A percentile compares a stretch with the other conserved stretches of the same genome.
Evolutionary conservation across 1,140 invertebrate species (phyloP).

Genomic region (Alviniconcha marisindica): DNA sequence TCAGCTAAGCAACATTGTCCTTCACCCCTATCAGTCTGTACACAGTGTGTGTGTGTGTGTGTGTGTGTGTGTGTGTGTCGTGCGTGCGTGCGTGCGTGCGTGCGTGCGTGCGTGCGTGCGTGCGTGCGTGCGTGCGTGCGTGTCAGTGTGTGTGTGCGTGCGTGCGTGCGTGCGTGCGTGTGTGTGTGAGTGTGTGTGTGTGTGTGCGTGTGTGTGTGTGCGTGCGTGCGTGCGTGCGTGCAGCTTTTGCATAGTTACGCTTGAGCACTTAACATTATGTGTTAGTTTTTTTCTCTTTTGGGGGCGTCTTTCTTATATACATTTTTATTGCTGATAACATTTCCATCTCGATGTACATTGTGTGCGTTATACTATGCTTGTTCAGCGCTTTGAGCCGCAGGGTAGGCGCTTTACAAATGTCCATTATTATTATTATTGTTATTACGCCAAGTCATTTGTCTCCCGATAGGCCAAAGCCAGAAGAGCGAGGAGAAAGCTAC

Average conservation of each 20-base stretch:
- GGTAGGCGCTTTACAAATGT: too few species aligned
- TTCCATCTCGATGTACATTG: background rate
- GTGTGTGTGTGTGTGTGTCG: background rate
- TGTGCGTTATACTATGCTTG: too few species aligned
- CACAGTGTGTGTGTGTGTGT: background rate
- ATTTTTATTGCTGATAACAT: background rate
- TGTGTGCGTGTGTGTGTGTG: slow-evolving; percentile 23
- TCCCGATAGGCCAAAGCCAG: too few species aligned
- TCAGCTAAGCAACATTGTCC: too few species aligned
- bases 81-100: background rate
- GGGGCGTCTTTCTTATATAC: too few species aligned
- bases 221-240: slow-evolving; percentile 16
- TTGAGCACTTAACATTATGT: background rate
- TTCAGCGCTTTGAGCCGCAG: too few species aligned
- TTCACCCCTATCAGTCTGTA: too few species aligned
- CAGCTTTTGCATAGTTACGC: background rate
- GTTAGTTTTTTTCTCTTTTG: too few species aligned
- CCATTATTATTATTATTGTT: too few species aligned
- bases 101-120: background rate
- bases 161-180: background rate
- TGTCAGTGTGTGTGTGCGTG: background rate
- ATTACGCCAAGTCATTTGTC: too few species aligned
- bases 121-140: background rate
- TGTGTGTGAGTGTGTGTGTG: slow-evolving; percentile 20
- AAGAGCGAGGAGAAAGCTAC: too few species aligned